Percentiles rank a stretch among this genome's conserved stretches.
Conservation (phyloP, 53 echinoderm and acorn worm genomes). For the Echinometra lucunter region DNA sequence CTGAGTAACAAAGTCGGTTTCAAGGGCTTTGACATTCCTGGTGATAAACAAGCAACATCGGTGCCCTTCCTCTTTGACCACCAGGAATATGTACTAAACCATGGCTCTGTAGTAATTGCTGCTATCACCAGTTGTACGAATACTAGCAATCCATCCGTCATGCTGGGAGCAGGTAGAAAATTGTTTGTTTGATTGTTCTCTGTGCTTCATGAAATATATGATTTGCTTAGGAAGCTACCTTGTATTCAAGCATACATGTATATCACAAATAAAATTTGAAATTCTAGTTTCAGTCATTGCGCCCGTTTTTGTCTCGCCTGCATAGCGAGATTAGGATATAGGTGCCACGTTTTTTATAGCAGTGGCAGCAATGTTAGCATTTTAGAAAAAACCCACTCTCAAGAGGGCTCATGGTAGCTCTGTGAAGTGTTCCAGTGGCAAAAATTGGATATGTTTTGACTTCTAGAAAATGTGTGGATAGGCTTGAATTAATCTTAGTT, state of each 20-base stretch:
- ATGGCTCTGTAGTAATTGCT: slow-evolving; percentile 97
- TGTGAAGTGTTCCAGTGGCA: too few species aligned
- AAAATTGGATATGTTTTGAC: too few species aligned
- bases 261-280: not conserved
- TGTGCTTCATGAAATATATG: not conserved
- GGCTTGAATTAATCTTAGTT: too few species aligned
- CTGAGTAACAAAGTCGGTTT: slow-evolving; percentile 93
- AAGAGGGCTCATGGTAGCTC: too few species aligned
- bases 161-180: slow-evolving; percentile 91
- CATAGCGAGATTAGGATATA: too few species aligned
- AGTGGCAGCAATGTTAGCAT: too few species aligned
- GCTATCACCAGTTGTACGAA: slow-evolving; percentile 99
- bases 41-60: slow-evolving; percentile 79
- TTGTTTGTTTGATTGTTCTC: not conserved
- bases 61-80: slow-evolving; percentile 86
- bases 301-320: too few species aligned
- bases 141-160: slow-evolving; percentile 98
- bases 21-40: slow-evolving; percentile 91
- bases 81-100: slow-evolving; percentile 80
- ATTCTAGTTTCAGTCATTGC: not conserved
- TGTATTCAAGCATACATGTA: not conserved
- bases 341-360: too few species aligned
- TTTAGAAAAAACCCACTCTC: too few species aligned
- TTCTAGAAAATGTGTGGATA: too few species aligned
- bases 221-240: not conserved